phyloP scores from a whole-genome alignment of 2,797 vertebrate genomes.

The Tolypeutes matacus region DNA sequence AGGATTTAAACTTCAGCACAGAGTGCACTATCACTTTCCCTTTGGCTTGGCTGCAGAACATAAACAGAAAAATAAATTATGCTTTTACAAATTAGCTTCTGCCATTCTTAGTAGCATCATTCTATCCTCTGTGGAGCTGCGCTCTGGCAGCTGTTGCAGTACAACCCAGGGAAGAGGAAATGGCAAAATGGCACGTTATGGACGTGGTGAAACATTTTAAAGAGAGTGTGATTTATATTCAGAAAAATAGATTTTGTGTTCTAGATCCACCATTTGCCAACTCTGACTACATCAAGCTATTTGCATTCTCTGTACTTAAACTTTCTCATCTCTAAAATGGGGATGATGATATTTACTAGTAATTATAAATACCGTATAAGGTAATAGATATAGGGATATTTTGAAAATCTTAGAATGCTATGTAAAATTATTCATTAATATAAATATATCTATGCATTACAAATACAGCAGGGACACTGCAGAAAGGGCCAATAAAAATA shows the following conservation, averaged over 20 bases:
- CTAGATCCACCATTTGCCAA: background rate
- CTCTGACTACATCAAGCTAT: background rate
- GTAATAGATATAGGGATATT: background rate
- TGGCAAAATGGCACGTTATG: background rate
- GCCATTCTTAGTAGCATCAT: background rate
- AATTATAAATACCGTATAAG: conserved; percentile 3
- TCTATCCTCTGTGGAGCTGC: background rate
- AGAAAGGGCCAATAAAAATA: background rate
- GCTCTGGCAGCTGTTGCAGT: background rate
- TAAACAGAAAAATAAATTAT: conserved; percentile 63
- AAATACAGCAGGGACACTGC: background rate
- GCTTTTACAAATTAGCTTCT: background rate
- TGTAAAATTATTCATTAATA: background rate
- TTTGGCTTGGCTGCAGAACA: conserved; percentile 83
- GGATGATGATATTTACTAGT: conserved; percentile 20
- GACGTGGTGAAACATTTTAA: background rate
- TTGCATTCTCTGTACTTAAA: background rate
- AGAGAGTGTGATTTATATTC: background rate
- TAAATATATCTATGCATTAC: background rate
- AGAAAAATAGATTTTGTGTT: background rate
- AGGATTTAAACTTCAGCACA: conserved; percentile 87
- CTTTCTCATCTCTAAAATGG: background rate
- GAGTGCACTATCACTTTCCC: conserved; percentile 84
- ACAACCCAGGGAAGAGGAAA: background rate
- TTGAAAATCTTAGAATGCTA: background rate